These are phyloP conservation scores for Drosophila dives DNA, from an alignment of 2,888 invertebrate genomes.

Conservation along the genomic window DNA sequence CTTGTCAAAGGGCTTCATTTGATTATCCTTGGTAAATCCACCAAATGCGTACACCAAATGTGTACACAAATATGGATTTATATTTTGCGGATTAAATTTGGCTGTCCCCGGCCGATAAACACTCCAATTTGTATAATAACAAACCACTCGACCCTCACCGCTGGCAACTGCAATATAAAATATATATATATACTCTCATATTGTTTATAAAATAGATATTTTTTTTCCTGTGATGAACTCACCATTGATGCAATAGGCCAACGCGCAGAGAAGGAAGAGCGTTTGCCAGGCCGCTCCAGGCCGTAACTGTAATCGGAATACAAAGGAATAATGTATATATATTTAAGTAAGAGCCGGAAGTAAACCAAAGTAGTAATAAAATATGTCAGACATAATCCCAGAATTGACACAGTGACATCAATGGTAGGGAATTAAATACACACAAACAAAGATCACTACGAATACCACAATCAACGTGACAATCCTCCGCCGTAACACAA, in stretches of 20 bases:
- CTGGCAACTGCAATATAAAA: constrained; percentile 72
- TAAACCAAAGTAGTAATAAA: background rate
- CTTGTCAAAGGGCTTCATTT: constrained; percentile 96
- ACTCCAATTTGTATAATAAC: constrained; percentile 97
- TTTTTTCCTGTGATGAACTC: constrained; percentile 41
- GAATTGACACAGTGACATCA: constrained; percentile 75
- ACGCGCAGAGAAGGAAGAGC: constrained; percentile 81
- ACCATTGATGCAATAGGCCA: constrained; percentile 81
- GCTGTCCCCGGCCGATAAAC: constrained; percentile 96
- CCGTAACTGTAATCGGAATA: constrained; percentile 76
- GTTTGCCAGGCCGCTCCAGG: constrained; percentile 83
- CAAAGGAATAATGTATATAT: background rate
- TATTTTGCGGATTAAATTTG: constrained; percentile 96
- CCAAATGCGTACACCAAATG: constrained; percentile 97
- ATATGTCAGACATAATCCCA: constrained; percentile 23
- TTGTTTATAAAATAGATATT: no score
- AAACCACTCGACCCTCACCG: constrained; percentile 91
- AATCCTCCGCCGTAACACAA: constrained; percentile 23
- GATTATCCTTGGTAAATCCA: constrained; percentile 95
- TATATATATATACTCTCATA: background rate
- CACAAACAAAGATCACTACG: background rate
- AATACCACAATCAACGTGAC: background rate
- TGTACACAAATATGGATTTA: constrained; percentile 97
- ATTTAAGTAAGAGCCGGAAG: constrained; percentile 25
- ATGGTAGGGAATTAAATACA: constrained; percentile 22